Percentiles rank a stretch among this genome's conserved stretches.
Evolutionary conservation across 1,140 invertebrate species (phyloP).

Genomic region (Proctacanthus coquilletti): DNA sequence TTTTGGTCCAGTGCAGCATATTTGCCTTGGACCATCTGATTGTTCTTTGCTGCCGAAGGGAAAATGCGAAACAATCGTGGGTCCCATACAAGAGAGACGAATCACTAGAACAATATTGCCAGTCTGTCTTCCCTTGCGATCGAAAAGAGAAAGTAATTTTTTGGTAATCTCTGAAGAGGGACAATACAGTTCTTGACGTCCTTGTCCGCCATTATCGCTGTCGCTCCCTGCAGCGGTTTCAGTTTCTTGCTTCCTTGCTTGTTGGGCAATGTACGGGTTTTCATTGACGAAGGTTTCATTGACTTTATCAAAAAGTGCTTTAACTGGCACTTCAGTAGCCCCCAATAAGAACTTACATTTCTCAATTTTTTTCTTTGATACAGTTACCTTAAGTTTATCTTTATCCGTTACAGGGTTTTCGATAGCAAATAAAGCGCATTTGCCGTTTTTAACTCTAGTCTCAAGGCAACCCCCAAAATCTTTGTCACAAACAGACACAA

Average conservation of each 20-base stretch:
- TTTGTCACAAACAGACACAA: conserved; percentile 18
- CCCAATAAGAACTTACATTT: conserved; percentile 26
- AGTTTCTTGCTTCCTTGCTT: conserved; percentile 9
- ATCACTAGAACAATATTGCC: conserved; percentile 24
- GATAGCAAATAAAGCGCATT: conserved; percentile 22
- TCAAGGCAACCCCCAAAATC: conserved; percentile 20
- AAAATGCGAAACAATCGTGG: conserved; percentile 19
- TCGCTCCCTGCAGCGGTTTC: conserved; percentile 6
- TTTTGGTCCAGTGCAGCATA: no score
- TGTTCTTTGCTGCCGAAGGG: no score
- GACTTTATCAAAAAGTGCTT: conserved; percentile 22
- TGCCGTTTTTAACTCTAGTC: conserved; percentile 19
- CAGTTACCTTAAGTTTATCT: conserved; percentile 20
- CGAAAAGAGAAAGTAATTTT: conserved; percentile 20
- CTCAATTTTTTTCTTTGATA: conserved; percentile 24
- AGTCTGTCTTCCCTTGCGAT: conserved; percentile 23
- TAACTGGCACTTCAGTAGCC: conserved; percentile 17
- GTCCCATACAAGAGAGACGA: conserved; percentile 21
- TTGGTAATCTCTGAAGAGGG: conserved; percentile 21
- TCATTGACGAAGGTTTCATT: conserved; percentile 18
- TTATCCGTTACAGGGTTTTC: conserved; percentile 19
- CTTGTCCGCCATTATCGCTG: conserved; percentile 11
- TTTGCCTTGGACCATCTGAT: no score
- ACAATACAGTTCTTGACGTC: conserved; percentile 18
- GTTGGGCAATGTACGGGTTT: conserved; percentile 16